A percentile compares a stretch with the other conserved stretches of the same genome.
Conservation (phyloP, 2,888 invertebrate genomes). For the Zygaena filipendulae region DNA sequence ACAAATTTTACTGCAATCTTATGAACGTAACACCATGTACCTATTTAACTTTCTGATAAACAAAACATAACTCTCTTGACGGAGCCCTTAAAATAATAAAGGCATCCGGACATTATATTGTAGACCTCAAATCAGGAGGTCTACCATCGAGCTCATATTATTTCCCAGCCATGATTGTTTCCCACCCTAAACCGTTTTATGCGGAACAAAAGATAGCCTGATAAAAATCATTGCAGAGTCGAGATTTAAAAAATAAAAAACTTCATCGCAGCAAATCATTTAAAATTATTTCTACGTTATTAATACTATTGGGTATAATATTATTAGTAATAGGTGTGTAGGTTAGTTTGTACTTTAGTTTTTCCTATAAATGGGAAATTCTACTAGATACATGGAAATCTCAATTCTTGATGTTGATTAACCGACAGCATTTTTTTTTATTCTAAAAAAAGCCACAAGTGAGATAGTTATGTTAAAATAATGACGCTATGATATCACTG, state of each 20-base stretch:
- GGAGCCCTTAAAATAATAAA: slow-evolving; percentile 51
- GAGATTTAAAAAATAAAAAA: no score
- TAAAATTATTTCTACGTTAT: no score
- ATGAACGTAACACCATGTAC: slow-evolving; percentile 29
- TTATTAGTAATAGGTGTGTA: no score
- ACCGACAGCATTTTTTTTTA: no score
- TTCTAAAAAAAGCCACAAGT: no score
- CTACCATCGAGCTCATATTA: slow-evolving; percentile 28
- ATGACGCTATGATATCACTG: no score
- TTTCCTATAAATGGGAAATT: no score
- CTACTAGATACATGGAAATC: no score
- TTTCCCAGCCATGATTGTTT: slow-evolving; percentile 44
- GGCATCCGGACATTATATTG: slow-evolving; percentile 44
- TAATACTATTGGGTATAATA: no score
- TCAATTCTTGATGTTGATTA: no score
- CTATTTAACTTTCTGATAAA: slow-evolving; percentile 23
- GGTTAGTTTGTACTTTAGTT: no score
- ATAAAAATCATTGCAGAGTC: slow-evolving; percentile 55
- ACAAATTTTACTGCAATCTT: neutral
- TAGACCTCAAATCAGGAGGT: slow-evolving; percentile 29
- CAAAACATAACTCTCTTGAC: slow-evolving; percentile 45
- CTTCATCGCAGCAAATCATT: slow-evolving; percentile 35
- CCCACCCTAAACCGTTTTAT: slow-evolving; percentile 35
- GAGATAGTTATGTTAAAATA: no score
- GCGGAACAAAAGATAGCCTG: slow-evolving; percentile 44